Conservation (phyloP, 2,113 vertebrate genomes). For the Lichenostomus cassidix region DNA sequence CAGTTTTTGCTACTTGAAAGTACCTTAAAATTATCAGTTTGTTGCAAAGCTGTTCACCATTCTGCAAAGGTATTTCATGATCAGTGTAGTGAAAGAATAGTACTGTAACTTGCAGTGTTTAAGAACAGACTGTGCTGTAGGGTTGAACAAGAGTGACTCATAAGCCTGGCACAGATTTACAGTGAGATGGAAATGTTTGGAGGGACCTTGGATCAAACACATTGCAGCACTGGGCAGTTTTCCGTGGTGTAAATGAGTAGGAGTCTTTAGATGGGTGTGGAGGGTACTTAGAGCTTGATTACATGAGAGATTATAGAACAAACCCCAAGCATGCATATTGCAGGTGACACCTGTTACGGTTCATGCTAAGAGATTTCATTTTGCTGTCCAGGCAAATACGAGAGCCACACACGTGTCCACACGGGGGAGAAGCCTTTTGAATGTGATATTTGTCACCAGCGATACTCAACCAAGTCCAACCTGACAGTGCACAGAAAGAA, state of each 20-base stretch:
- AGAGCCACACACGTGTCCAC: conserved; percentile 95
- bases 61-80: not conserved
- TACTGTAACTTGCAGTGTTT: not conserved
- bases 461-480: conserved; percentile 98
- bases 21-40: not conserved
- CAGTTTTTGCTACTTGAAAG: not conserved
- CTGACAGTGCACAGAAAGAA: conserved; percentile 96
- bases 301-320: not conserved
- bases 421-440: conserved; percentile 98
- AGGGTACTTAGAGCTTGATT: not conserved
- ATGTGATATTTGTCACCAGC: conserved; percentile 95
- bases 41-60: not conserved
- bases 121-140: not conserved
- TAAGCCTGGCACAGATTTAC: rapidly evolving
- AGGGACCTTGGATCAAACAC: not conserved
- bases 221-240: not conserved
- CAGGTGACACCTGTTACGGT: not conserved
- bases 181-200: not conserved
- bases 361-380: not conserved
- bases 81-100: not conserved
- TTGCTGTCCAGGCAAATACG: conserved; percentile 86
- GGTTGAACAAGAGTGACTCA: not conserved
- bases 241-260: not conserved
- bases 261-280: not conserved
- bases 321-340: not conserved